Conservation (phyloP, 1,140 invertebrate species). For the Limonius californicus region DNA sequence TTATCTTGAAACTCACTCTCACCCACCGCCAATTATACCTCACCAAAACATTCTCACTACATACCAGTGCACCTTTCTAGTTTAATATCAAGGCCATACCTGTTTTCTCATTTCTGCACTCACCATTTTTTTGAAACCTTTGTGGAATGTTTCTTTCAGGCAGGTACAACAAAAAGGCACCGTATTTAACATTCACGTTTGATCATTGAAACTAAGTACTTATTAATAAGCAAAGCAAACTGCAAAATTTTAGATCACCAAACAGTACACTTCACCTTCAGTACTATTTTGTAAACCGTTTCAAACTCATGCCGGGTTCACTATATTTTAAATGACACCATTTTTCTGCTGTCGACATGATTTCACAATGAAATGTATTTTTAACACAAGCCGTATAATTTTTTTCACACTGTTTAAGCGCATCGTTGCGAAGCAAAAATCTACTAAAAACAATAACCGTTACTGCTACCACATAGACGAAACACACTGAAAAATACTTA, state of each 20-base stretch:
- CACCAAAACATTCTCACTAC: constrained; percentile 1
- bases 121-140: neutral
- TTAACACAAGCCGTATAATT: neutral
- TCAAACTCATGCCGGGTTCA: too few species aligned
- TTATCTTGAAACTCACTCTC: constrained; percentile 11
- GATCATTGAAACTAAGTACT: too few species aligned
- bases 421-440: neutral
- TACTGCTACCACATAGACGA: neutral
- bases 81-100: neutral
- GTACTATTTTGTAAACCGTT: too few species aligned
- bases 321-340: too few species aligned
- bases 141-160: neutral
- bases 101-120: neutral
- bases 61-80: neutral
- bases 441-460: neutral
- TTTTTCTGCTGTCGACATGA: too few species aligned
- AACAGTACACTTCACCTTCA: neutral
- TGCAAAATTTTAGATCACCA: too few species aligned
- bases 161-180: neutral
- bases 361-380: too few species aligned
- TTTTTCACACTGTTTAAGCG: neutral
- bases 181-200: neutral
- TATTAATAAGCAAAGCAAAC: too few species aligned
- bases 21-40: neutral
- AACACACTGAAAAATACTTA: neutral